A percentile compares a stretch with the other conserved stretches of the same genome.
Conservation (phyloP, 2,888 invertebrate genomes). For the Mesopsocus fuscifrons region DNA sequence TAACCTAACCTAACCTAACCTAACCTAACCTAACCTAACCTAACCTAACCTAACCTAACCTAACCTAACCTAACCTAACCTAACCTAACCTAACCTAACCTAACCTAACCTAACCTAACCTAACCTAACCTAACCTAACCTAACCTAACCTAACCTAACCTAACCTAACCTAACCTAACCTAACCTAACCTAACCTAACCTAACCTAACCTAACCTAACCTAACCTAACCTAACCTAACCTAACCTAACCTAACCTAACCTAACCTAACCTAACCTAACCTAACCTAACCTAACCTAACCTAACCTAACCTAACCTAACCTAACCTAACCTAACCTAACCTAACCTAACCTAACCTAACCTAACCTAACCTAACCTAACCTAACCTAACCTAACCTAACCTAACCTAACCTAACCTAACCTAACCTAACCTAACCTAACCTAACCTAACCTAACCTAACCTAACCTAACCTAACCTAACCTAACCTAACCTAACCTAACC, state of each 20-base stretch:
- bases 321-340: background rate
- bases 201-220: background rate
- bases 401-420: background rate
- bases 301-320: background rate
- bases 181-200: background rate
- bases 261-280: background rate
- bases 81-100: background rate
- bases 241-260: background rate
- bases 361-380: background rate
- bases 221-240: background rate
- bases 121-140: background rate
- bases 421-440: background rate
- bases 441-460: background rate
- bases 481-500: background rate
- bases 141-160: background rate
- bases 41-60: background rate
- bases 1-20: background rate
- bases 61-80: background rate
- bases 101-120: background rate
- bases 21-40: background rate
- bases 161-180: background rate
- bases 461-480: background rate
- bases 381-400: background rate
- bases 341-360: background rate
- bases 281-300: background rate